These are phyloP conservation scores for Stegophylla sp. DNA, from an alignment of 2,888 invertebrate species.

Conservation along the genomic window DNA sequence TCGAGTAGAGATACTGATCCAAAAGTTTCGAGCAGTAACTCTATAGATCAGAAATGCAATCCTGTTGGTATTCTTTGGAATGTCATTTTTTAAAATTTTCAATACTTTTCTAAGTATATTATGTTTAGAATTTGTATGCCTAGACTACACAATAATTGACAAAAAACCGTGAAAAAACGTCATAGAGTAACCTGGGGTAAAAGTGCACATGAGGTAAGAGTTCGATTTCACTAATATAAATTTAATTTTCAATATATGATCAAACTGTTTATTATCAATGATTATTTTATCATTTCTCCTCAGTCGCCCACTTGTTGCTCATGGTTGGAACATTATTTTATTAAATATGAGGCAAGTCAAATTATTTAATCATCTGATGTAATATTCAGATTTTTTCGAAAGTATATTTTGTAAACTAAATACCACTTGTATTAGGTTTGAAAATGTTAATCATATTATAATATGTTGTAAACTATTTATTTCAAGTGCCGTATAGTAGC, in stretches of 20 bases:
- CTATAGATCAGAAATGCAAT: too few relatives aligned
- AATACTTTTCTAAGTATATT: constrained; percentile 61
- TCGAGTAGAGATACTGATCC: too few relatives aligned
- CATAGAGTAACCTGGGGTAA: not conserved
- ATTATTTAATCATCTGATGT: constrained; percentile 31
- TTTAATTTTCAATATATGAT: constrained; percentile 23
- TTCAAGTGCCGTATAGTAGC: not conserved
- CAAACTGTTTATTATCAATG: not conserved
- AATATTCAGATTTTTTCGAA: not conserved
- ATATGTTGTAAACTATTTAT: not conserved
- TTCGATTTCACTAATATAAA: constrained; percentile 19
- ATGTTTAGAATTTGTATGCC: constrained; percentile 59
- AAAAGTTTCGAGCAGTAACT: too few relatives aligned
- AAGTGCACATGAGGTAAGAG: constrained; percentile 16
- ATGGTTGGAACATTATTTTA: constrained; percentile 8
- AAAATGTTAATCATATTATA: not conserved
- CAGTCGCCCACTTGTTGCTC: not conserved
- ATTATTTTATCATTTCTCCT: constrained; percentile 15
- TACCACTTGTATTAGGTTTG: not conserved
- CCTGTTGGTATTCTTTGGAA: too few relatives aligned
- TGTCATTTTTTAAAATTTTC: too few relatives aligned
- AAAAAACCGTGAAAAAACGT: too few relatives aligned
- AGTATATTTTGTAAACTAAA: not conserved
- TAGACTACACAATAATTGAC: too few relatives aligned
- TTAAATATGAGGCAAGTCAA: constrained; percentile 18